These are phyloP conservation scores for Tetropium fuscum DNA, from an alignment of 2,888 invertebrate species.

Conservation along the genomic window DNA sequence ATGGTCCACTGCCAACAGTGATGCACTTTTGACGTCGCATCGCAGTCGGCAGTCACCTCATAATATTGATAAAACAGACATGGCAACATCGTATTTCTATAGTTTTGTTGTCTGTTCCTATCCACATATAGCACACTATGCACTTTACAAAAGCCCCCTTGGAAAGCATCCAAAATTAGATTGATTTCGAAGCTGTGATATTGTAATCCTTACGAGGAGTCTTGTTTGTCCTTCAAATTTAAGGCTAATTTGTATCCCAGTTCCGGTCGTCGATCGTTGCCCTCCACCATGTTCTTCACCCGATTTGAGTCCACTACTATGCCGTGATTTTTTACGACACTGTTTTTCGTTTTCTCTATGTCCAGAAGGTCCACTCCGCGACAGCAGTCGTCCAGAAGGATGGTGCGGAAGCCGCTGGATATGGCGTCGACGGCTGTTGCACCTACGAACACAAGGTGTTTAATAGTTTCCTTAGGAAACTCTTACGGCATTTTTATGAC, in stretches of 20 bases:
- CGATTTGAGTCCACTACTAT: constrained; percentile 82
- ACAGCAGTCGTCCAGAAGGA: constrained; percentile 89
- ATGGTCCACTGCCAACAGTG: too few relatives aligned
- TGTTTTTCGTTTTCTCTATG: constrained; percentile 83
- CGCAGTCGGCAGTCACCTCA: too few relatives aligned
- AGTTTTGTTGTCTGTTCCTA: neutral
- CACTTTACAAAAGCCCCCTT: constrained; percentile 7
- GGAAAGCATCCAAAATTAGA: neutral
- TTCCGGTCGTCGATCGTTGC: constrained; percentile 86
- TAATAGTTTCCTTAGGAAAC: too few relatives aligned
- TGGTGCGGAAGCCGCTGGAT: constrained; percentile 87
- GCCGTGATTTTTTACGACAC: constrained; percentile 79
- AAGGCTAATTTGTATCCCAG: constrained; percentile 88
- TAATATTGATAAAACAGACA: too few relatives aligned
- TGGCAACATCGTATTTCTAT: too few relatives aligned
- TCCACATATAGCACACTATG: constrained; percentile 4
- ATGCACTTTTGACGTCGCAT: too few relatives aligned
- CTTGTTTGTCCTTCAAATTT: constrained; percentile 71
- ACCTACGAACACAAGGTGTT: constrained; percentile 71
- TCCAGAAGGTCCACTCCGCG: constrained; percentile 88
- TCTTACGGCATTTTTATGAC: too few relatives aligned
- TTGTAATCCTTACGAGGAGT: constrained; percentile 8
- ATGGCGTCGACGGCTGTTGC: constrained; percentile 89
- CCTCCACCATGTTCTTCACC: constrained; percentile 87
- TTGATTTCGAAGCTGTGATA: constrained; percentile 8